Evolutionary conservation across 2,113 vertebrate species (phyloP).

Genomic region (Passerina amoena): DNA sequence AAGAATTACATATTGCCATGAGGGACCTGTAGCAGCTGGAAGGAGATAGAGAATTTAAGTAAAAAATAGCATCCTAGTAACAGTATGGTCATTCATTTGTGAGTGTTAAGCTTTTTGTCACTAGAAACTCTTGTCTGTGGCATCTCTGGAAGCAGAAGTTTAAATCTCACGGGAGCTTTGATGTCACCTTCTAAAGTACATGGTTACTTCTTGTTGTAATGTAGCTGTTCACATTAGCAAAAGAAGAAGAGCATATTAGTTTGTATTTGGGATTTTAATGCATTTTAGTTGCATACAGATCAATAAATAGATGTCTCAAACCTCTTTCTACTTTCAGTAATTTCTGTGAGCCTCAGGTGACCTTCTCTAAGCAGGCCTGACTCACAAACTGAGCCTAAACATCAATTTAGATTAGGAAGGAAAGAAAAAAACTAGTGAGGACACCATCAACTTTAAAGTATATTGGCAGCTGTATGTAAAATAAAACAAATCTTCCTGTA

Average conservation of each 20-base stretch:
- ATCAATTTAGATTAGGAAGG: not conserved
- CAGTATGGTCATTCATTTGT: not conserved
- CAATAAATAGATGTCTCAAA: not conserved
- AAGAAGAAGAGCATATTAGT: not conserved
- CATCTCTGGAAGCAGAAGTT: not conserved
- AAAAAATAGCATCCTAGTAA: not conserved
- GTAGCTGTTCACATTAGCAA: not conserved
- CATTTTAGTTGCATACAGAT: not conserved
- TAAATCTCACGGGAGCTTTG: not conserved
- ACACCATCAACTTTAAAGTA: slow-evolving; percentile 5
- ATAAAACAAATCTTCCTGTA: slow-evolving; percentile 54
- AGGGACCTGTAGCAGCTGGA: not conserved
- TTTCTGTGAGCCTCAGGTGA: not conserved
- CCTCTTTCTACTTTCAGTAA: not conserved
- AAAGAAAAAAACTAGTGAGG: not conserved
- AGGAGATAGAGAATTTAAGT: not conserved
- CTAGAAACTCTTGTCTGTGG: not conserved
- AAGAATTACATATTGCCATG: not conserved
- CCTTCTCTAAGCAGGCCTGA: not conserved
- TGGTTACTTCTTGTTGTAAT: not conserved
- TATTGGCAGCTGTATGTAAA: slow-evolving; percentile 1
- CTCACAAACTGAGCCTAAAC: not conserved
- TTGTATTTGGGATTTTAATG: not conserved
- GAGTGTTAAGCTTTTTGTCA: not conserved
- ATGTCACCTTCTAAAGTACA: not conserved